Evolutionary conservation across 2,113 vertebrate species (phyloP).

Genomic region (Psittacus erithacus): DNA sequence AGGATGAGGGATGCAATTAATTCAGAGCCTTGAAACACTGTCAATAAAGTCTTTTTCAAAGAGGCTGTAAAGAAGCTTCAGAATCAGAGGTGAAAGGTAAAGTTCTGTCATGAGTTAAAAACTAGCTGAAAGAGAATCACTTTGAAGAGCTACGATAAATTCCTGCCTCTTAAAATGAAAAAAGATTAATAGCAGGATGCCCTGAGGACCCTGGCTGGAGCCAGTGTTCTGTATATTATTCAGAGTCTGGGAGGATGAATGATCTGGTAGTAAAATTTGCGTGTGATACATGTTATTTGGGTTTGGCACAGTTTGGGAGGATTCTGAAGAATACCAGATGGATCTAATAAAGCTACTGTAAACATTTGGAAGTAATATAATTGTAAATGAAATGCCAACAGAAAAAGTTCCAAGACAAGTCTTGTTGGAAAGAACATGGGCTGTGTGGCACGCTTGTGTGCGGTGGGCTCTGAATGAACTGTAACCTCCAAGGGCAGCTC

Average conservation of each 20-base stretch:
- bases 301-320: slow-evolving; percentile 7
- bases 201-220: slow-evolving; percentile 5
- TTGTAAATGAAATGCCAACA: background rate
- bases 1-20: background rate
- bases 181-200: slow-evolving; percentile 39
- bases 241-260: background rate
- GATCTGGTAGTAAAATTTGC: background rate
- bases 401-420: background rate
- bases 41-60: slow-evolving; percentile 2
- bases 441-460: background rate
- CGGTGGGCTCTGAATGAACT: background rate
- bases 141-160: slow-evolving; percentile 19
- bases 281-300: slow-evolving; percentile 19
- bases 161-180: slow-evolving; percentile 26
- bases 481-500: background rate
- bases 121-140: slow-evolving; percentile 1
- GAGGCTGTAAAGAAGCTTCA: background rate
- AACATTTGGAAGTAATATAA: slow-evolving; percentile 22
- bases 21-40: background rate
- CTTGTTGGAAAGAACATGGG: background rate
- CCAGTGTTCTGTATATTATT: background rate
- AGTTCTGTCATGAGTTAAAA: slow-evolving; percentile 43
- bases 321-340: slow-evolving; percentile 34
- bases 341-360: slow-evolving; percentile 42
- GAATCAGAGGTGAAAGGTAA: background rate